phyloP scores from a whole-genome alignment of 2,113 vertebrate species.

The Brachypodius melanocephalos region DNA sequence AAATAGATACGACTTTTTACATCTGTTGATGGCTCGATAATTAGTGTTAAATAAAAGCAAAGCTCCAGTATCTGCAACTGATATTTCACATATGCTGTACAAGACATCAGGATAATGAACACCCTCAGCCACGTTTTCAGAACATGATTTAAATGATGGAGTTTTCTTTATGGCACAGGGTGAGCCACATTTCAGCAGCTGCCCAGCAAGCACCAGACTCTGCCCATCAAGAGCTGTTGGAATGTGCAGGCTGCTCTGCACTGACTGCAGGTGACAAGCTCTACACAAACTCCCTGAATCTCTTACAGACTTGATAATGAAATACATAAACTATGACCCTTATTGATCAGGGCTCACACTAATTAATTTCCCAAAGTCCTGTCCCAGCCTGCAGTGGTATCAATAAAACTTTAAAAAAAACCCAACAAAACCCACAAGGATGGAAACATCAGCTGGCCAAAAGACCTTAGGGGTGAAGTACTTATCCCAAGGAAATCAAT shows the following conservation, averaged over 20 bases:
- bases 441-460: neutral
- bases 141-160: neutral
- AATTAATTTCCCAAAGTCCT: constrained; percentile 61
- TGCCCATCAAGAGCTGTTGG: neutral
- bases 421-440: neutral
- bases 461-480: constrained; percentile 1
- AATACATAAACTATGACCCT: constrained; percentile 59
- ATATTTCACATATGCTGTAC: constrained; percentile 3
- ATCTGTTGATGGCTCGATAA: constrained; percentile 48
- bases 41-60: constrained; percentile 61
- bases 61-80: constrained; percentile 3
- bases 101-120: constrained; percentile 28
- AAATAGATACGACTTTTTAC: neutral
- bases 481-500: constrained; percentile 6
- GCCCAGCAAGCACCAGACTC: neutral
- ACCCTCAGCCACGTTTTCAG: neutral
- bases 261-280: neutral
- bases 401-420: neutral
- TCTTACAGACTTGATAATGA: constrained; percentile 56
- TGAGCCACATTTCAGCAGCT: neutral
- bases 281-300: constrained; percentile 13
- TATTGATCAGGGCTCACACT: constrained; percentile 47
- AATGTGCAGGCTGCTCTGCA: neutral
- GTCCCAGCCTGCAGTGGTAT: constrained; percentile 18
- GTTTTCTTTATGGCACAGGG: constrained; percentile 10